Percentiles rank a stretch among this genome's conserved stretches.
Evolutionary conservation across 2,888 invertebrate genomes (phyloP).

Genomic region (Eustalomyia histrio): DNA sequence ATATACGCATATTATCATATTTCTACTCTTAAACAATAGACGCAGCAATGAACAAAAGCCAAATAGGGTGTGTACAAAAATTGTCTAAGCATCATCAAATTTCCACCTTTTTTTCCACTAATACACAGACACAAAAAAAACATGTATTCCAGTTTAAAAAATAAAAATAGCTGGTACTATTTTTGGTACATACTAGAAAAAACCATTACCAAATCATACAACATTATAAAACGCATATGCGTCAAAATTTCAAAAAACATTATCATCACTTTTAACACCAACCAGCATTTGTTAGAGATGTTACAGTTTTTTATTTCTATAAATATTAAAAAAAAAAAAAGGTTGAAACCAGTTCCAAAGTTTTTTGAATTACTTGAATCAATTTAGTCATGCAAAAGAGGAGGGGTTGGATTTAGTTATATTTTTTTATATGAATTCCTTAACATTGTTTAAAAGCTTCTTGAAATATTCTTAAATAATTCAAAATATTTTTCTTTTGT

Average conservation of each 20-base stretch:
- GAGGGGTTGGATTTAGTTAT: background rate
- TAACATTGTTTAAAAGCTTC: background rate
- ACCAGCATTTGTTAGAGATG: slow-evolving; percentile 51
- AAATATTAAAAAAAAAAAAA: slow-evolving; percentile 22
- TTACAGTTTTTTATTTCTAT: slow-evolving; percentile 19
- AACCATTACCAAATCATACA: slow-evolving; percentile 43
- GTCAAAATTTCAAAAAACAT: slow-evolving; percentile 52
- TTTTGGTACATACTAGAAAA: slow-evolving; percentile 56
- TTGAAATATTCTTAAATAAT: background rate
- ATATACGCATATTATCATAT: slow-evolving; percentile 74
- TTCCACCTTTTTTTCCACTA: slow-evolving; percentile 68
- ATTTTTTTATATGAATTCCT: background rate
- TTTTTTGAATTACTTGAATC: slow-evolving; percentile 24
- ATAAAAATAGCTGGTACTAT: slow-evolving; percentile 43
- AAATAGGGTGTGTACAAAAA: slow-evolving; percentile 73
- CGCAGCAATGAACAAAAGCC: slow-evolving; percentile 66
- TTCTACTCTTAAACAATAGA: slow-evolving; percentile 68
- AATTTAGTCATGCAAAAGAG: background rate
- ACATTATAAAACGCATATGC: slow-evolving; percentile 36
- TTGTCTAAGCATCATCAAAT: slow-evolving; percentile 72
- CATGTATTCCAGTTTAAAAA: slow-evolving; percentile 41
- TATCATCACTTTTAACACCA: slow-evolving; percentile 71
- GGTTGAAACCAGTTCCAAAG: slow-evolving; percentile 73
- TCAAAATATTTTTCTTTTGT: slow-evolving; percentile 17
- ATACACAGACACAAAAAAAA: slow-evolving; percentile 42